Percentiles rank a stretch among this genome's conserved stretches.
phyloP scores from a whole-genome alignment of 2,113 vertebrate species.

The Chaetops frenatus region DNA sequence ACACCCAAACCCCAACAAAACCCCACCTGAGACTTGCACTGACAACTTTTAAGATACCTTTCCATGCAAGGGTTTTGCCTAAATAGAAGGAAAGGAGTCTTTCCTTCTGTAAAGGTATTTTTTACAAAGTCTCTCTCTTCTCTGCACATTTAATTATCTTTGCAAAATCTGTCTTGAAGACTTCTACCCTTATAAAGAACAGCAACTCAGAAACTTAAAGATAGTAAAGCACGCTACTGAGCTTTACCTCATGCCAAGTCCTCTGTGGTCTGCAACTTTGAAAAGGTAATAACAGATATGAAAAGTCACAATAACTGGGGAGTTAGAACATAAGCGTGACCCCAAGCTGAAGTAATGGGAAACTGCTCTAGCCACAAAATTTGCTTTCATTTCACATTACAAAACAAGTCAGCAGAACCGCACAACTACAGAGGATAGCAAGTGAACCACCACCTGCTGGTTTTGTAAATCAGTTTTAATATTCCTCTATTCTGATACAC shows the following conservation, averaged over 20 bases:
- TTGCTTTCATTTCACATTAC: background rate
- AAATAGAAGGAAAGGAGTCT: background rate
- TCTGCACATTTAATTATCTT: background rate
- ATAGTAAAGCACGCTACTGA: background rate
- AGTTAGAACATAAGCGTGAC: background rate
- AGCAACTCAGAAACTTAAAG: background rate
- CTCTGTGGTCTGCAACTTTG: background rate
- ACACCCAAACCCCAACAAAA: too few relatives aligned
- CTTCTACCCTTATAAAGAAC: background rate
- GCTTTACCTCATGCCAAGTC: background rate
- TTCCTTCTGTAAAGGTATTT: background rate
- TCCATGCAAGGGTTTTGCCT: background rate
- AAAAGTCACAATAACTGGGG: background rate
- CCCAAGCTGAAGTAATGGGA: background rate
- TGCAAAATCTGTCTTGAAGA: background rate
- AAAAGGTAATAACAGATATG: background rate
- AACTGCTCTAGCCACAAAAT: background rate
- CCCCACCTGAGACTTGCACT: background rate
- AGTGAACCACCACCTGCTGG: background rate
- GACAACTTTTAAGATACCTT: background rate
- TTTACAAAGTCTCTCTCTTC: background rate
- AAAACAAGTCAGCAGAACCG: background rate
- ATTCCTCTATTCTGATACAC: background rate
- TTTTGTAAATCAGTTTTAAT: background rate
- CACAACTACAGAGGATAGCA: background rate